phyloP scores from a whole-genome alignment of 2,888 invertebrate species.

The Serripes groenlandicus region DNA sequence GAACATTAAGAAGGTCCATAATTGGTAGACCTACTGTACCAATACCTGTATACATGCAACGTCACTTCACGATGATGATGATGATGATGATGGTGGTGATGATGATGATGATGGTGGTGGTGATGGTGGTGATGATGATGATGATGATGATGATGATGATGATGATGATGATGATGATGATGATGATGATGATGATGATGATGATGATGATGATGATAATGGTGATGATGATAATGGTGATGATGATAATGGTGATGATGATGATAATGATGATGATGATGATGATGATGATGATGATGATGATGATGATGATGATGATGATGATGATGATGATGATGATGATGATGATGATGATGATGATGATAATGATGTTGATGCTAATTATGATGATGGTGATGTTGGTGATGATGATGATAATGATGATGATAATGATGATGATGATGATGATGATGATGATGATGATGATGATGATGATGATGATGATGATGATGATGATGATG shows the following conservation, averaged over 20 bases:
- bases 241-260: slow-evolving; percentile 19
- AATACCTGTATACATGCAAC: no score
- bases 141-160: slow-evolving; percentile 25
- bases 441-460: slow-evolving; percentile 26
- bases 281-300: slow-evolving; percentile 25
- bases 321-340: slow-evolving; percentile 2
- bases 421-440: slow-evolving; percentile 10
- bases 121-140: slow-evolving; percentile 11
- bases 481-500: slow-evolving; percentile 6
- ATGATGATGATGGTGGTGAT: slow-evolving; percentile 7
- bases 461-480: slow-evolving; percentile 1
- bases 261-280: slow-evolving; percentile 11
- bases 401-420: slow-evolving; percentile 20
- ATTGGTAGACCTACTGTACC: no score
- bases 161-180: background rate
- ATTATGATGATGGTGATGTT: background rate
- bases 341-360: background rate
- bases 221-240: slow-evolving; percentile 10
- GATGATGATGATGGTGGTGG: slow-evolving; percentile 18
- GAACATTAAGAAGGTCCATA: no score
- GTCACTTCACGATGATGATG: no score
- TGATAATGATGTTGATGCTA: background rate
- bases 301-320: slow-evolving; percentile 4
- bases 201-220: background rate
- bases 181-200: background rate